Evolutionary conservation across 1,140 invertebrate species (phyloP).

Genomic region (Drosophila melanica): DNA sequence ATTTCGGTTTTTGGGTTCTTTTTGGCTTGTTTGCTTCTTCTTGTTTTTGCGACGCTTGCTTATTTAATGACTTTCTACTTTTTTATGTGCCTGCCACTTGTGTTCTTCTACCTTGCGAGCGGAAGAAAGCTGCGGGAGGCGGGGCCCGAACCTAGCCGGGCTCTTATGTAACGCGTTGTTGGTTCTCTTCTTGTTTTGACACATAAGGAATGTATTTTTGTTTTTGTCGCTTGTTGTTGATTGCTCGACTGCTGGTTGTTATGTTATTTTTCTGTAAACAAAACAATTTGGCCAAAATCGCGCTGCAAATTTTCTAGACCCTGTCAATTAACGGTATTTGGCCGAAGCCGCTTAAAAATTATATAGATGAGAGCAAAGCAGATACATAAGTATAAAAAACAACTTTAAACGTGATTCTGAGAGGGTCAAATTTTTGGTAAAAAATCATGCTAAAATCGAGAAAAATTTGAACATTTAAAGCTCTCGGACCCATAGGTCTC

Average conservation of each 20-base stretch:
- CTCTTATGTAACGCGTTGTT: slow-evolving; percentile 53
- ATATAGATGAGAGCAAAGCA: background rate
- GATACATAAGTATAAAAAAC: background rate
- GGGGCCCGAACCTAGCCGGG: slow-evolving; percentile 1
- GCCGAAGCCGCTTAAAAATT: slow-evolving; percentile 38
- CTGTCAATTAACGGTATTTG: slow-evolving; percentile 64
- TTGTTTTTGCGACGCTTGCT: slow-evolving; percentile 51
- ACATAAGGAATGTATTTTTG: slow-evolving; percentile 28
- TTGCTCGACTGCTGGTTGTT: slow-evolving; percentile 24
- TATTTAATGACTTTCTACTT: slow-evolving; percentile 62
- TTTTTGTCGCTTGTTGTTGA: slow-evolving; percentile 21
- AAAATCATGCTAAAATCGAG: too few relatives aligned
- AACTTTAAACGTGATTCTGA: too few relatives aligned
- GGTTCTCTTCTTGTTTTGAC: slow-evolving; percentile 25
- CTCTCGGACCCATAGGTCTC: too few relatives aligned
- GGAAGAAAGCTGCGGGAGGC: slow-evolving; percentile 4
- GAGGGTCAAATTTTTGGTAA: too few relatives aligned
- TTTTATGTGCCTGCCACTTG: slow-evolving; percentile 38
- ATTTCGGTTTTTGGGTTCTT: slow-evolving; percentile 44
- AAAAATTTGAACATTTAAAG: too few relatives aligned
- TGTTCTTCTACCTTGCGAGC: slow-evolving; percentile 50
- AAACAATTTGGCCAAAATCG: slow-evolving; percentile 49
- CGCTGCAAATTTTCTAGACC: slow-evolving; percentile 17
- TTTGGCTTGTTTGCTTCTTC: slow-evolving; percentile 58
- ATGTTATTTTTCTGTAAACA: slow-evolving; percentile 55